Evolutionary conservation across 2,113 vertebrate genomes (phyloP).

Genomic region (Cariama cristata): DNA sequence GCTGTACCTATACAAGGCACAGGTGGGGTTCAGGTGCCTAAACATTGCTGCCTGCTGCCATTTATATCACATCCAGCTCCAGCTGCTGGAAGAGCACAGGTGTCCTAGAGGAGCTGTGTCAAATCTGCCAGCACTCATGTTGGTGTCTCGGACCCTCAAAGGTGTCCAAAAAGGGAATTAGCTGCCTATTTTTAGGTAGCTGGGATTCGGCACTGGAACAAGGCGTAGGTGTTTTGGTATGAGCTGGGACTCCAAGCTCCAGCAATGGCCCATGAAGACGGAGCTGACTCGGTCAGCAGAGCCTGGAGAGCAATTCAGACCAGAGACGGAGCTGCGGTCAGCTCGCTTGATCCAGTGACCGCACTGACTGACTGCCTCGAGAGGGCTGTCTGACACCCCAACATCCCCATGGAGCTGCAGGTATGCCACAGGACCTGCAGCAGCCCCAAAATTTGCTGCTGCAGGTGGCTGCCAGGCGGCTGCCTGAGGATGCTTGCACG

Average conservation of each 20-base stretch:
- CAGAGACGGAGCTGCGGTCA: not conserved
- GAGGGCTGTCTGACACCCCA: not conserved
- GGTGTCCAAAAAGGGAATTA: not conserved
- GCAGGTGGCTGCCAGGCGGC: not conserved
- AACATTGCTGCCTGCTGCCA: not conserved
- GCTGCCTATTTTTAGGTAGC: not conserved
- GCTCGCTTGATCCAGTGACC: not conserved
- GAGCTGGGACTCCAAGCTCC: not conserved
- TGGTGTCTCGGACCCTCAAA: not conserved
- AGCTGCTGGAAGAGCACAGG: not conserved
- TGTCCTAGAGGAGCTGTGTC: not conserved
- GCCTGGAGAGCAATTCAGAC: not conserved
- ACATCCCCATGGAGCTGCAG: not conserved
- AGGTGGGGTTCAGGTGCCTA: not conserved
- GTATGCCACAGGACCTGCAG: not conserved
- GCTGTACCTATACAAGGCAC: not conserved
- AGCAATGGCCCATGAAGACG: not conserved
- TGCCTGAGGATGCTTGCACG: not conserved
- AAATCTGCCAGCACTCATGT: not conserved
- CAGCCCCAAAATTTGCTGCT: not conserved
- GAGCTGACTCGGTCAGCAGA: not conserved
- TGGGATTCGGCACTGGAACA: accelerated
- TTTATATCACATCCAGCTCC: not conserved
- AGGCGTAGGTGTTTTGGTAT: not conserved
- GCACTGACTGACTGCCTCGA: accelerated